Evolutionary conservation across 2,113 vertebrate species (phyloP).

Genomic region (Tamias sibiricus): DNA sequence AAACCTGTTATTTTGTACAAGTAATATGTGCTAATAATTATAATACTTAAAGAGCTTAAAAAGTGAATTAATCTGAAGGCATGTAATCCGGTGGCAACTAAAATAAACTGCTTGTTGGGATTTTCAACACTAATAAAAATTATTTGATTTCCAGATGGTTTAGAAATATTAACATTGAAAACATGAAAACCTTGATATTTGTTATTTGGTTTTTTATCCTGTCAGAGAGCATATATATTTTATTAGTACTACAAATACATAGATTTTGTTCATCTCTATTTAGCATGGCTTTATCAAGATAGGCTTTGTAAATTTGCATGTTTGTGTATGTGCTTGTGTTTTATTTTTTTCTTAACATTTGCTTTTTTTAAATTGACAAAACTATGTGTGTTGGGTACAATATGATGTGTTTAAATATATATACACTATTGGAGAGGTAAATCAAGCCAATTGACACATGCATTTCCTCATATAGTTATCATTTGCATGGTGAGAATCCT

Average conservation of each 20-base stretch:
- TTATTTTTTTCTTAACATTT: neutral
- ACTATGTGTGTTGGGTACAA: too few relatives aligned
- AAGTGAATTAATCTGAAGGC: neutral
- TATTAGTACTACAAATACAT: neutral
- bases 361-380: neutral
- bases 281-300: neutral
- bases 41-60: neutral
- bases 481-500: neutral
- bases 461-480: neutral
- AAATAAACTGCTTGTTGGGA: neutral
- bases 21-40: neutral
- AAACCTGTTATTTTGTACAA: neutral
- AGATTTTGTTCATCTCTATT: neutral
- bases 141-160: neutral
- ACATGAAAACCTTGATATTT: neutral
- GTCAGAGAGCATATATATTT: neutral
- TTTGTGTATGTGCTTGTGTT: neutral
- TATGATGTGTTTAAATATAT: neutral
- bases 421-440: neutral
- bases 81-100: neutral
- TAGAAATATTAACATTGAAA: neutral
- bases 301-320: neutral
- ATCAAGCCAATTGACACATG: neutral
- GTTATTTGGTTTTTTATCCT: neutral
- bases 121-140: constrained; percentile 16